phyloP scores from a whole-genome alignment of 2,113 vertebrate species.

The Vimba vimba region DNA sequence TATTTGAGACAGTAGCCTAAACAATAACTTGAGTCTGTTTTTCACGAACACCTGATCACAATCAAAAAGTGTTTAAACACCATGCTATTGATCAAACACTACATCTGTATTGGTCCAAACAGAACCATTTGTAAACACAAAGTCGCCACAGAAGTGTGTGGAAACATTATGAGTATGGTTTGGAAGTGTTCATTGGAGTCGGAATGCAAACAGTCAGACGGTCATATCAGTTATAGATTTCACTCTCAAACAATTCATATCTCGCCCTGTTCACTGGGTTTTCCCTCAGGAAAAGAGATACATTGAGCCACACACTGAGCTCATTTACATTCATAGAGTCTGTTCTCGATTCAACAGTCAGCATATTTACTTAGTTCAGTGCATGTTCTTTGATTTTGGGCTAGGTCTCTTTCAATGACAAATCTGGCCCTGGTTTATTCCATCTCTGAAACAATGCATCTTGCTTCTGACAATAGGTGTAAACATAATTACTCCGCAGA shows the following conservation, averaged over 20 bases:
- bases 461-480: constrained; percentile 61
- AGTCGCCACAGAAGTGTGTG: neutral
- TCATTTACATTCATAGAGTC: constrained; percentile 34
- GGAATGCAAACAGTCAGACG: neutral
- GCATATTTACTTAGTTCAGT: constrained; percentile 13
- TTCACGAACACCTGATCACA: constrained; percentile 38
- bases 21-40: constrained; percentile 47
- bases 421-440: constrained; percentile 42
- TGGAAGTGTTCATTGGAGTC: neutral
- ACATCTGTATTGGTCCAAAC: neutral
- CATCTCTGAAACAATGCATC: constrained; percentile 66
- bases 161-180: neutral
- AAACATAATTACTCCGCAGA: constrained; percentile 67
- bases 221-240: constrained; percentile 14
- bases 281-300: neutral
- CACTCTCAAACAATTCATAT: neutral
- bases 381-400: constrained; percentile 16
- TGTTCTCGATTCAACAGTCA: constrained; percentile 33
- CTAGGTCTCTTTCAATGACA: neutral
- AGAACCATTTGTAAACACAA: neutral
- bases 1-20: constrained; percentile 29
- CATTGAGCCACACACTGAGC: neutral
- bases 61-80: constrained; percentile 7
- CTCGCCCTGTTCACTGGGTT: neutral
- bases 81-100: neutral